Evolutionary conservation across 2,797 vertebrate genomes (phyloP).

Genomic region (Xiphophorus birchmanni): DNA sequence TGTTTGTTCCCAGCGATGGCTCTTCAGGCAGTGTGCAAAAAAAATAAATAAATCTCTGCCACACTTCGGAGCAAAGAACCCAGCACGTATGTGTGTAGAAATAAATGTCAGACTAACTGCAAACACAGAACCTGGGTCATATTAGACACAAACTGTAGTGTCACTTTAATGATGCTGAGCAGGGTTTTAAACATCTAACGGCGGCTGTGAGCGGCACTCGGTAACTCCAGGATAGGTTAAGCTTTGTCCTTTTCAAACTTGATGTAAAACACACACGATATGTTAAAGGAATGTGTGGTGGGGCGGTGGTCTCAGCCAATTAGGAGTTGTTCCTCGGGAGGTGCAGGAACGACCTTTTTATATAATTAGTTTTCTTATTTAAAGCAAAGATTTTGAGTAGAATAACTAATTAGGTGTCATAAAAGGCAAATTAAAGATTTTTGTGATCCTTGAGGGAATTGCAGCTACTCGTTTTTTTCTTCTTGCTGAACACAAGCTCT

Average conservation of each 20-base stretch:
- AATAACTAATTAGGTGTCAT: slow-evolving; percentile 97
- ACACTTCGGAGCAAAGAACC: slow-evolving; percentile 50
- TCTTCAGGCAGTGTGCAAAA: slow-evolving; percentile 36
- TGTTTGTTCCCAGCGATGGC: slow-evolving; percentile 58
- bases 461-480: slow-evolving; percentile 76
- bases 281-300: slow-evolving; percentile 71
- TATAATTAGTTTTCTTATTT: slow-evolving; percentile 96
- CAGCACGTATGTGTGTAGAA: slow-evolving; percentile 35
- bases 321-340: slow-evolving; percentile 84
- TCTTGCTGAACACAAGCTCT: slow-evolving; percentile 39
- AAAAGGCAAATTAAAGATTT: slow-evolving; percentile 94
- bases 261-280: slow-evolving; percentile 76
- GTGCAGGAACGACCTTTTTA: slow-evolving; percentile 89
- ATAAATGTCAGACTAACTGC: slow-evolving; percentile 53
- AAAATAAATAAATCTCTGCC: slow-evolving; percentile 33
- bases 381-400: slow-evolving; percentile 93
- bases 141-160: slow-evolving; percentile 36
- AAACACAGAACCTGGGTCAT: slow-evolving; percentile 47
- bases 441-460: slow-evolving; percentile 85
- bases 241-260: slow-evolving; percentile 73
- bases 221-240: slow-evolving; percentile 67
- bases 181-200: slow-evolving; percentile 46
- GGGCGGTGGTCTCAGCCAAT: slow-evolving; percentile 86
- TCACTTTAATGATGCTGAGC: slow-evolving; percentile 61
- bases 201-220: slow-evolving; percentile 27